phyloP scores from a whole-genome alignment of 2,797 vertebrate genomes.

The Typhlichthys subterraneus region DNA sequence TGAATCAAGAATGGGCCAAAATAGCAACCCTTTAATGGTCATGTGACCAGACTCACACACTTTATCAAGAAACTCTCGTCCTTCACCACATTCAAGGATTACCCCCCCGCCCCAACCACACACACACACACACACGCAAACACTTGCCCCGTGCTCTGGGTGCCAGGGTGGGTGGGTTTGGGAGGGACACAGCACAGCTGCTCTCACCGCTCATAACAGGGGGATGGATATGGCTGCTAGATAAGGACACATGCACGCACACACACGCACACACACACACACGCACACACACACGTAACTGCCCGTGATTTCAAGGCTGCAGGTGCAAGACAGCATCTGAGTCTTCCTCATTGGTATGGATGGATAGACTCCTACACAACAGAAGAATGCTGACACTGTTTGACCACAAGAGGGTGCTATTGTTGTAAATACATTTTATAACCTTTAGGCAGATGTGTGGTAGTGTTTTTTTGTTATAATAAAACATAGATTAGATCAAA shows the following conservation, averaged over 20 bases:
- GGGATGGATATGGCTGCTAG: constrained; percentile 45
- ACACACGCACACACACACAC: too few relatives aligned
- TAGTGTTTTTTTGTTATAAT: background rate
- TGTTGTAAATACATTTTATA: constrained; percentile 5
- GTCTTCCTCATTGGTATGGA: constrained; percentile 57
- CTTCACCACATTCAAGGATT: too few relatives aligned
- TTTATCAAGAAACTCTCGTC: too few relatives aligned
- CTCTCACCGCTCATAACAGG: constrained; percentile 51
- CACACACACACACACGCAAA: constrained; percentile 24
- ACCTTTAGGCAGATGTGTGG: background rate
- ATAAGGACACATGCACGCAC: constrained; percentile 37
- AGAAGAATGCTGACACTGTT: constrained; percentile 19
- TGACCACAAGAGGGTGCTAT: constrained; percentile 49
- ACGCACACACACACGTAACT: constrained; percentile 24
- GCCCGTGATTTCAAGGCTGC: constrained; percentile 67
- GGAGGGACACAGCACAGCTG: constrained; percentile 60
- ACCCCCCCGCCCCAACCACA: constrained; percentile 48
- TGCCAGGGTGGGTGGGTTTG: constrained; percentile 43
- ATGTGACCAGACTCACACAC: background rate
- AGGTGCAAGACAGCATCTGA: constrained; percentile 57
- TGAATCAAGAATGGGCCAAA: background rate
- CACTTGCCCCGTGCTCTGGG: constrained; percentile 45
- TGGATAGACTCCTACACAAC: constrained; percentile 49
- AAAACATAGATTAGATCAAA: too few relatives aligned
- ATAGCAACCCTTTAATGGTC: background rate